phyloP scores from a whole-genome alignment of 2,113 vertebrate genomes.

The Elachura formosa region DNA sequence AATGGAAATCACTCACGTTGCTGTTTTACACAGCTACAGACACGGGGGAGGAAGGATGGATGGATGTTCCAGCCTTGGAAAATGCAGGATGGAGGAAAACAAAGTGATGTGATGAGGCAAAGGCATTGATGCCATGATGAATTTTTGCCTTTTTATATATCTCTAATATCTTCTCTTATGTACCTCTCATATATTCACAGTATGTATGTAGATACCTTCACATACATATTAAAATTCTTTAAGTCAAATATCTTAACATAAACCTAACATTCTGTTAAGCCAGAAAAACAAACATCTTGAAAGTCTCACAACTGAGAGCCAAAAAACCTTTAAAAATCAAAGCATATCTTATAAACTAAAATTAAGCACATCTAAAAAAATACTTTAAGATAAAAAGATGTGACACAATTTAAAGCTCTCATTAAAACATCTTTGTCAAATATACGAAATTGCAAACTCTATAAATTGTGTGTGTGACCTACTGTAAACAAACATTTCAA shows the following conservation, averaged over 20 bases:
- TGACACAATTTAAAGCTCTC: fast-evolving
- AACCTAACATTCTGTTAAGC: background rate
- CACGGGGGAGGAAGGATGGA: background rate
- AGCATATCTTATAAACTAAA: background rate
- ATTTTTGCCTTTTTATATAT: background rate
- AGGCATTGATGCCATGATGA: background rate
- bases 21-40: background rate
- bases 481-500: background rate
- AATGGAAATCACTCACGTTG: background rate
- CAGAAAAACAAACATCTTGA: background rate
- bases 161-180: background rate
- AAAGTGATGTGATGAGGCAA: background rate
- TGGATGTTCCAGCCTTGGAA: constrained; percentile 27
- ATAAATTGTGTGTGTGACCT: background rate
- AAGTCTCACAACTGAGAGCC: background rate
- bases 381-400: background rate
- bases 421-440: background rate
- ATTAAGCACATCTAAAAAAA: background rate
- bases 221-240: too few species aligned
- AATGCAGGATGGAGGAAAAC: background rate
- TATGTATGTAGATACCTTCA: too few species aligned
- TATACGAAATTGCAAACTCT: background rate
- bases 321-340: background rate
- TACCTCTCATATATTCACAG: background rate
- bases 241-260: background rate